Conservation (phyloP, 2,888 invertebrate genomes). For the Nysson spinosus region DNA sequence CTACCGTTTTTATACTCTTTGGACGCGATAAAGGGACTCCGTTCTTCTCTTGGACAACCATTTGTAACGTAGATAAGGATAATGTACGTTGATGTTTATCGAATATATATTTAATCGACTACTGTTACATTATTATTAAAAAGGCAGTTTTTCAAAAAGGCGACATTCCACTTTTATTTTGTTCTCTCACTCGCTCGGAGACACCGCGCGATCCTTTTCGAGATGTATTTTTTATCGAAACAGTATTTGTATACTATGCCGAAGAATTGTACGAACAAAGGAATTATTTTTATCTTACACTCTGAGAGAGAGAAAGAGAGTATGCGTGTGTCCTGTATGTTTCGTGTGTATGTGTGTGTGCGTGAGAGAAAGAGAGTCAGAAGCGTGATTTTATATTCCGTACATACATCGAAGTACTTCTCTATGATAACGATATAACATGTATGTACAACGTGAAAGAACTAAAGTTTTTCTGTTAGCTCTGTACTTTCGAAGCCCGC, state of each 20-base stretch:
- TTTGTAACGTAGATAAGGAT: constrained; percentile 61
- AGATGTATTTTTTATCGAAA: constrained; percentile 24
- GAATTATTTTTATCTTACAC: constrained; percentile 41
- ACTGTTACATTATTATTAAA: constrained; percentile 63
- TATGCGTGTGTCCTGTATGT: too few species aligned
- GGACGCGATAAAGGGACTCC: constrained; percentile 48
- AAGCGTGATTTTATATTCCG: constrained; percentile 25
- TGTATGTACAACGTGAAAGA: constrained; percentile 3
- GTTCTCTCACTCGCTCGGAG: constrained; percentile 47
- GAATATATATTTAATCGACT: constrained; percentile 57
- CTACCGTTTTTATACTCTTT: constrained; percentile 59
- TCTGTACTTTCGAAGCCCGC: constrained; percentile 19
- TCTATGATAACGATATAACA: constrained; percentile 19
- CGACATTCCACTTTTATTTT: constrained; percentile 61
- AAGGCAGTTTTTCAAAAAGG: constrained; percentile 56
- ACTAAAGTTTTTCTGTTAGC: constrained; percentile 41
- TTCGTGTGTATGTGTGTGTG: too few species aligned
- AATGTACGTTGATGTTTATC: constrained; percentile 59
- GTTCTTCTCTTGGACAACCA: constrained; percentile 51
- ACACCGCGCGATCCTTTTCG: constrained; percentile 32
- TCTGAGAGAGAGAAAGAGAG: too few species aligned
- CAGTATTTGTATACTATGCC: constrained; percentile 35
- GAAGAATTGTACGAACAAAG: constrained; percentile 13
- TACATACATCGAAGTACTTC: constrained; percentile 28
- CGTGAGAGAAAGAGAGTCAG: too few species aligned